Evolutionary conservation across 2,888 invertebrate genomes (phyloP).

Genomic region (Chydorus sphaericus): DNA sequence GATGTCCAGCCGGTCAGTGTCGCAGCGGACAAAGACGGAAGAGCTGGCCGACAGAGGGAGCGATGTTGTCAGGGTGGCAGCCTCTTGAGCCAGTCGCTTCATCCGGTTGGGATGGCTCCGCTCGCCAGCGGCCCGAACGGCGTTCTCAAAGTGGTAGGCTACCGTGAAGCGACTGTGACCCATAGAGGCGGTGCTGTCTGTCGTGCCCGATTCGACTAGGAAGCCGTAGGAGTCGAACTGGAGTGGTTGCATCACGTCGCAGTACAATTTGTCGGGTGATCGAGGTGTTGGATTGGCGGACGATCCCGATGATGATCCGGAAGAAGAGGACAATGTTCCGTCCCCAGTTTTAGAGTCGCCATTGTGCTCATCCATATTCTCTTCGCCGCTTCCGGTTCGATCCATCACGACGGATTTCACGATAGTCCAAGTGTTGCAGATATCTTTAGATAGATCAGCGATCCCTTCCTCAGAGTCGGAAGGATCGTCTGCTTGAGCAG

Average conservation of each 20-base stretch:
- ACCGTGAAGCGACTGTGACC: conserved; percentile 67
- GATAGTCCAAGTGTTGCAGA: conserved; percentile 46
- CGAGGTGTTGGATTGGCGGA: conserved; percentile 19
- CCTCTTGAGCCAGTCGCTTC: conserved; percentile 85
- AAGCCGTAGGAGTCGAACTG: conserved; percentile 92
- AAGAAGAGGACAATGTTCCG: neutral
- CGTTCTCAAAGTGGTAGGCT: conserved; percentile 77
- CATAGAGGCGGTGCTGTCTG: too few species aligned
- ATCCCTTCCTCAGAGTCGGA: conserved; percentile 56
- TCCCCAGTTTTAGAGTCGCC: conserved; percentile 13
- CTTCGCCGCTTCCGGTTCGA: conserved; percentile 21
- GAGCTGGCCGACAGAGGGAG: conserved; percentile 84
- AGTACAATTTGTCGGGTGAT: conserved; percentile 57
- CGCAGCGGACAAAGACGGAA: conserved; percentile 79
- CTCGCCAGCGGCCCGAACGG: conserved; percentile 71
- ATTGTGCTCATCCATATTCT: conserved; percentile 20
- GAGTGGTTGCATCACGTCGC: conserved; percentile 71
- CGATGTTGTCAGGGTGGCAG: conserved; percentile 80
- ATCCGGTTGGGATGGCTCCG: conserved; percentile 73
- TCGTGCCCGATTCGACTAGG: conserved; percentile 55
- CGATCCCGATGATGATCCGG: conserved; percentile 10
- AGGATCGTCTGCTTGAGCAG: conserved; percentile 3
- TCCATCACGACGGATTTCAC: conserved; percentile 28
- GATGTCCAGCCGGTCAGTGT: conserved; percentile 81
- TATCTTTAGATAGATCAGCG: conserved; percentile 76